phyloP scores from a whole-genome alignment of 2,797 vertebrate species.

The Adrianichthys oophorus region DNA sequence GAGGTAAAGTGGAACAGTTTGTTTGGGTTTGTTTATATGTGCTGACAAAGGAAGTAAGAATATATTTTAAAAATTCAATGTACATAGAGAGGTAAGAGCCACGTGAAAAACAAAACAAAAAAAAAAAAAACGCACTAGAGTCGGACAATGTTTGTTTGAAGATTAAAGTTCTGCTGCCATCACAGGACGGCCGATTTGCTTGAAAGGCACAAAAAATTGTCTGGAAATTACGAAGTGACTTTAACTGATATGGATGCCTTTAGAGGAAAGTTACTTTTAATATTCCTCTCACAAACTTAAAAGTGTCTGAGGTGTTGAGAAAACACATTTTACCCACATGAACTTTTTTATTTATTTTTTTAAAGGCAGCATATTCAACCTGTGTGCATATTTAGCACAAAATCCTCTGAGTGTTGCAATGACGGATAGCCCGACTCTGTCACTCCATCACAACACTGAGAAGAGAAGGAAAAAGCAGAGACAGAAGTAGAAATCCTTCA shows the following conservation, averaged over 20 bases:
- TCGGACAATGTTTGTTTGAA: constrained; percentile 64
- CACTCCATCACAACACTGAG: constrained; percentile 49
- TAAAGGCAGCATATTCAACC: constrained; percentile 40
- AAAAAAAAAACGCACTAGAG: constrained; percentile 34
- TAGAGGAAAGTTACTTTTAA: constrained; percentile 31
- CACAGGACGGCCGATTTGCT: constrained; percentile 50
- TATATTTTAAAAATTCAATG: constrained; percentile 55
- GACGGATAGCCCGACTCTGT: constrained; percentile 63
- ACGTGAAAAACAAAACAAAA: constrained; percentile 26
- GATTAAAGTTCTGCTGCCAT: constrained; percentile 60
- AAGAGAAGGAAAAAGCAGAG: constrained; percentile 33
- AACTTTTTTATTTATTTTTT: constrained; percentile 24
- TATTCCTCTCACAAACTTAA: constrained; percentile 34
- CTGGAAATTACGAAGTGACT: constrained; percentile 50
- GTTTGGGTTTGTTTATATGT: constrained; percentile 72
- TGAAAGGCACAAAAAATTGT: constrained; percentile 51
- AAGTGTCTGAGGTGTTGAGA: constrained; percentile 31
- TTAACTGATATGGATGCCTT: constrained; percentile 44
- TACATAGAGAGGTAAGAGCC: constrained; percentile 56
- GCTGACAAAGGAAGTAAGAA: constrained; percentile 73
- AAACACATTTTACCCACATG: constrained; percentile 43
- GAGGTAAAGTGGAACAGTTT: constrained; percentile 52
- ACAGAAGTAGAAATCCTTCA: constrained; percentile 53
- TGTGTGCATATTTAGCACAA: constrained; percentile 55
- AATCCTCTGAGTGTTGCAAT: constrained; percentile 49